These are phyloP conservation scores for Progne subis DNA, from an alignment of 2,113 vertebrate genomes.

Conservation along the genomic window DNA sequence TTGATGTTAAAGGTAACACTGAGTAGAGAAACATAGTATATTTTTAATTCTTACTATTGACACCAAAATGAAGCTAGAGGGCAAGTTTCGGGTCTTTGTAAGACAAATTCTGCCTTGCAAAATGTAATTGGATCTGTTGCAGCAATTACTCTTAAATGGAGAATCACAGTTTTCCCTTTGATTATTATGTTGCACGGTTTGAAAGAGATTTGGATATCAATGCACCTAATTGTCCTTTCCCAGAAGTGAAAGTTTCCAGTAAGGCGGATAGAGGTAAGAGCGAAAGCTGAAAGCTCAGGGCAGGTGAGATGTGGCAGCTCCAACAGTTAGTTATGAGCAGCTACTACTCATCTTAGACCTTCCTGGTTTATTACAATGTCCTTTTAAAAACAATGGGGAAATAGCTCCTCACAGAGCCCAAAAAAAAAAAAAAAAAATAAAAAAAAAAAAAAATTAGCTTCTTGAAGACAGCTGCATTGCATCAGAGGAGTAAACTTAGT, in stretches of 20 bases:
- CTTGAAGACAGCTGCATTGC: not conserved
- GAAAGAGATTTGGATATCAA: slow-evolving; percentile 1
- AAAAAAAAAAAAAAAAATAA: not conserved
- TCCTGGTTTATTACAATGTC: not conserved
- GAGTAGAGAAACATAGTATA: not conserved
- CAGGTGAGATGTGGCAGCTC: not conserved
- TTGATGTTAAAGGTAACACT: not conserved
- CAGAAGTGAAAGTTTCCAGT: not conserved
- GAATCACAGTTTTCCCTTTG: not conserved
- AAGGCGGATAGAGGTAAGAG: not conserved
- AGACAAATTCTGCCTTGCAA: not conserved
- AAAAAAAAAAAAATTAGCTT: not conserved
- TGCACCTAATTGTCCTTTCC: slow-evolving; percentile 7
- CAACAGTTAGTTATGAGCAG: not conserved
- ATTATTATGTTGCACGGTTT: not conserved
- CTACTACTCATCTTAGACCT: not conserved
- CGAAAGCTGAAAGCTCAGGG: not conserved
- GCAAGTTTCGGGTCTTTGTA: slow-evolving; percentile 1
- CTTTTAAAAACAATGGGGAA: not conserved
- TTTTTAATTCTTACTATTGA: not conserved
- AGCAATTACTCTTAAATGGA: not conserved
- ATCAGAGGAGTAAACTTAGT: not conserved
- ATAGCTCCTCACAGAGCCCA: not conserved
- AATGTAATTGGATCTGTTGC: slow-evolving; percentile 16
- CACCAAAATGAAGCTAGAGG: not conserved